These are phyloP conservation scores for Clarias gariepinus DNA, from an alignment of 2,113 vertebrate genomes.

Conservation along the genomic window DNA sequence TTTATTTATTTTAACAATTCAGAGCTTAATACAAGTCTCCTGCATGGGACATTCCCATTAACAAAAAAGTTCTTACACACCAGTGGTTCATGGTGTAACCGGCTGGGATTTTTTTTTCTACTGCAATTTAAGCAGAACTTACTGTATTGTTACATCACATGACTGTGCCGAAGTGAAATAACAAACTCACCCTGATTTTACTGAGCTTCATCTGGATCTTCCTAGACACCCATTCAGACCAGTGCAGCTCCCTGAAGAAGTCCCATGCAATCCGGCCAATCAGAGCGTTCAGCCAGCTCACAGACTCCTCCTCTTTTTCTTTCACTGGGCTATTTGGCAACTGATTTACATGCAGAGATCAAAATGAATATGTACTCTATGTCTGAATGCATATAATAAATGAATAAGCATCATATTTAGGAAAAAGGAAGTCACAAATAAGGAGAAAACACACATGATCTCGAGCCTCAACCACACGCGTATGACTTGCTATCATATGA, in stretches of 20 bases:
- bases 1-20: background rate
- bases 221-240: conserved; percentile 93
- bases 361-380: background rate
- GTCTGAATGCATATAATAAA: background rate
- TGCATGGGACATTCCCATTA: background rate
- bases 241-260: conserved; percentile 96
- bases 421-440: background rate
- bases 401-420: background rate
- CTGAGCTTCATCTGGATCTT: conserved; percentile 99
- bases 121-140: background rate
- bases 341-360: conserved; percentile 64
- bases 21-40: background rate
- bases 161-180: background rate
- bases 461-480: background rate
- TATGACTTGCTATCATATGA: conserved; percentile 1
- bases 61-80: background rate
- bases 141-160: background rate
- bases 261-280: conserved; percentile 97
- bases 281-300: conserved; percentile 95
- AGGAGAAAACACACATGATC: background rate
- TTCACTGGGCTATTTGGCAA: conserved; percentile 71
- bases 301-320: conserved; percentile 76
- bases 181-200: conserved; percentile 89
- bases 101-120: background rate
- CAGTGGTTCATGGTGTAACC: background rate